Percentiles rank a stretch among this genome's conserved stretches.
Conservation (phyloP, 2,113 vertebrate species). For the Stegostoma tigrinum region DNA sequence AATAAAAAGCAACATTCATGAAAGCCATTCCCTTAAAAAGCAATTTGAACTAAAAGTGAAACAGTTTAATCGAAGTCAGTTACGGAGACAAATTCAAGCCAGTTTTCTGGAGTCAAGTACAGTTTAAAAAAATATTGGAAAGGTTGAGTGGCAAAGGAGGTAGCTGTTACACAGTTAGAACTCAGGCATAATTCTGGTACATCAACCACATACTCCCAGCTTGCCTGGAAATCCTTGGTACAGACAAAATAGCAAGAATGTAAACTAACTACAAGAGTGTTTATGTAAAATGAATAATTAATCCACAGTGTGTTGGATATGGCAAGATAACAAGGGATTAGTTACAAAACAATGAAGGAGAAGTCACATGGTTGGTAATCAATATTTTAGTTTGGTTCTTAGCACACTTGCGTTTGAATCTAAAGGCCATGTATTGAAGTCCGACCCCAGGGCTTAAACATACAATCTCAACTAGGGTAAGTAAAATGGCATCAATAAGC, state of each 20-base stretch:
- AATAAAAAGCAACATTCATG: neutral
- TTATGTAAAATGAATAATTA: neutral
- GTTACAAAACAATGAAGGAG: neutral
- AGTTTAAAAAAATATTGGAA: neutral
- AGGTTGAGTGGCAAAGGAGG: neutral
- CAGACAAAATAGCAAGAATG: neutral
- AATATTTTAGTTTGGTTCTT: neutral
- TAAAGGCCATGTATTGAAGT: neutral
- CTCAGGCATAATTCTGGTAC: neutral
- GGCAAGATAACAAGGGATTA: neutral
- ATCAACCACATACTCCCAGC: neutral
- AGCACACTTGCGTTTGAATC: neutral
- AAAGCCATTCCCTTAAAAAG: neutral
- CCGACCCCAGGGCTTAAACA: neutral
- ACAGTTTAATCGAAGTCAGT: neutral
- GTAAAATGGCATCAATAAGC: neutral
- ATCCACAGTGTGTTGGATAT: neutral
- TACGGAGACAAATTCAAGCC: neutral
- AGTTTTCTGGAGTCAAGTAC: neutral
- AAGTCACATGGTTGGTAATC: neutral
- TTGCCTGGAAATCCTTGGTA: neutral
- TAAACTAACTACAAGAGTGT: neutral
- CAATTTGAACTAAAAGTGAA: neutral
- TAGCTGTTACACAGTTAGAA: neutral
- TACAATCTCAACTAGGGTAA: neutral